Conservation (phyloP, 2,888 invertebrate genomes). For the Hipparchia sbordonii region DNA sequence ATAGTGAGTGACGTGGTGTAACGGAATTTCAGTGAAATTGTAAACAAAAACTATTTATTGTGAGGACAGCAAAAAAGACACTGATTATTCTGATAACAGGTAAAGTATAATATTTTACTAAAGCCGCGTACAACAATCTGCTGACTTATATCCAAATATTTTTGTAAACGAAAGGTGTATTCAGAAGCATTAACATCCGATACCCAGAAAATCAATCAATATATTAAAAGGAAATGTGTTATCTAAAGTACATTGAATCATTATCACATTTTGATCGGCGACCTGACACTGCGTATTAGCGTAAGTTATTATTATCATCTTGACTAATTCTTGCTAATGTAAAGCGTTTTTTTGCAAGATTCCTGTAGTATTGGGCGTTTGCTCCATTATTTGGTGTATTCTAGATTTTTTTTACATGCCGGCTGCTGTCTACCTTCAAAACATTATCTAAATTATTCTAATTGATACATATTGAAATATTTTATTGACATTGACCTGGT, state of each 20-base stretch:
- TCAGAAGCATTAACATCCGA: slow-evolving; percentile 22
- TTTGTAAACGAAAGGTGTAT: slow-evolving; percentile 34
- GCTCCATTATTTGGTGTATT: background rate
- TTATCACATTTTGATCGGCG: slow-evolving; percentile 55
- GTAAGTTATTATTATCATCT: slow-evolving; percentile 68
- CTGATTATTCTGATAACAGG: slow-evolving; percentile 52
- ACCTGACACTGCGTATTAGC: slow-evolving; percentile 73
- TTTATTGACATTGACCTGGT: too few relatives aligned
- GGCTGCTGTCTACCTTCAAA: slow-evolving; percentile 13
- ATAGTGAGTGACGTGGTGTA: slow-evolving; percentile 72
- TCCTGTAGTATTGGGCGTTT: slow-evolving; percentile 10
- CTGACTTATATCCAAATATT: slow-evolving; percentile 61
- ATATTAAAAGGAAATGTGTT: slow-evolving; percentile 20
- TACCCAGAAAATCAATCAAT: slow-evolving; percentile 16
- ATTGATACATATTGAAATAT: background rate
- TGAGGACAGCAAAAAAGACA: slow-evolving; percentile 40
- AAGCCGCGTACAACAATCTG: slow-evolving; percentile 75
- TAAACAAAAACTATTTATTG: slow-evolving; percentile 26
- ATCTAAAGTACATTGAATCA: slow-evolving; percentile 43
- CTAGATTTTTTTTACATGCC: background rate
- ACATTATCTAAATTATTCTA: slow-evolving; percentile 8
- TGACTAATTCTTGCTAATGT: slow-evolving; percentile 46
- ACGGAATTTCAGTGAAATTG: slow-evolving; percentile 59
- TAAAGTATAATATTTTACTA: slow-evolving; percentile 57
- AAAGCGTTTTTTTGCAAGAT: slow-evolving; percentile 17